Evolutionary conservation across 2,888 invertebrate species (phyloP).

Genomic region (Ennomos quercinarius): DNA sequence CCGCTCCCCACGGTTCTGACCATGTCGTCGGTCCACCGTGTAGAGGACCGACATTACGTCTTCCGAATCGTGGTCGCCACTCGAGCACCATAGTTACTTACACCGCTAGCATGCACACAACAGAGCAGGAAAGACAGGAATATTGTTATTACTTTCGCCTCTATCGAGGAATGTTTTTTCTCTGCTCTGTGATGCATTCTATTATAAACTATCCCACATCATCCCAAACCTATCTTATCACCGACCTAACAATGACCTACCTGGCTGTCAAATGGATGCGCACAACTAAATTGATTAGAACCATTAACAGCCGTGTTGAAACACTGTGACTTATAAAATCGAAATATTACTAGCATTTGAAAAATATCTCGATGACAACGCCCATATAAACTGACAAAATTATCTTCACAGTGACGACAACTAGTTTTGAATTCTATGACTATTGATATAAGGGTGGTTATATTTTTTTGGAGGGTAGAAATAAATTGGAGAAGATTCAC

Average conservation of each 20-base stretch:
- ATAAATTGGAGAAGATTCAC: constrained; percentile 48
- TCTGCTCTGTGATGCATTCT: too few species aligned
- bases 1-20: too few species aligned
- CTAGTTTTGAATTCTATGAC: constrained; percentile 33
- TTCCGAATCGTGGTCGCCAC: too few species aligned
- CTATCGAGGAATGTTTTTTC: too few species aligned
- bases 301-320: constrained; percentile 77
- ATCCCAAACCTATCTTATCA: constrained; percentile 39
- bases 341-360: constrained; percentile 69
- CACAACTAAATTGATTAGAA: constrained; percentile 72
- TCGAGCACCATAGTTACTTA: too few species aligned
- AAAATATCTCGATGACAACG: constrained; percentile 75
- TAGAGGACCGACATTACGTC: too few species aligned
- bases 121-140: too few species aligned
- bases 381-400: constrained; percentile 51
- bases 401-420: constrained; percentile 12
- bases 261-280: constrained; percentile 52
- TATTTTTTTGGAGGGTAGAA: background rate
- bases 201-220: too few species aligned
- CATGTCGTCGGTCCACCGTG: too few species aligned
- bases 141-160: too few species aligned
- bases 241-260: constrained; percentile 43
- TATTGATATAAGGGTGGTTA: constrained; percentile 19
- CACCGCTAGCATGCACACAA: too few species aligned
- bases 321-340: constrained; percentile 72